A percentile compares a stretch with the other conserved stretches of the same genome.
Conservation (phyloP, 2,113 vertebrate species). For the Nerophis ophidion region DNA sequence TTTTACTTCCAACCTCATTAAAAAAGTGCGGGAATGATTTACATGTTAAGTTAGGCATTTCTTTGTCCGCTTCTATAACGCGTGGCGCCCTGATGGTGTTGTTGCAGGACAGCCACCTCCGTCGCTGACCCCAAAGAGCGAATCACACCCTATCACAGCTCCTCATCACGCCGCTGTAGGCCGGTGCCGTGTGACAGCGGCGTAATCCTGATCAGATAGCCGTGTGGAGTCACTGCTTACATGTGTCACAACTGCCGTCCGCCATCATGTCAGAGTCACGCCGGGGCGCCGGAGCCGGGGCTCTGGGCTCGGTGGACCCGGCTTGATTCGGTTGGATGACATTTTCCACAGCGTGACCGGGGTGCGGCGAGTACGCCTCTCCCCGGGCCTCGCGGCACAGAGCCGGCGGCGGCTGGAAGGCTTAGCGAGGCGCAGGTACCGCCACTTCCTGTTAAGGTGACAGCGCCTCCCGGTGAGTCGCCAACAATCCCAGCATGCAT, state of each 20-base stretch:
- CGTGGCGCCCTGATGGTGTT: background rate
- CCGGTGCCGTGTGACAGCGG: conserved; percentile 59
- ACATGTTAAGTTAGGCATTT: no score
- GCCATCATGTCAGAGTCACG: conserved; percentile 61
- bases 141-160: conserved; percentile 56
- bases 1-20: conserved; percentile 56
- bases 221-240: conserved; percentile 68
- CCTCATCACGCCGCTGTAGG: conserved; percentile 54
- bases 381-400: conserved; percentile 44
- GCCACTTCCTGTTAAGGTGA: conserved; percentile 68
- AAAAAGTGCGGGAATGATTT: conserved; percentile 22
- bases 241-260: conserved; percentile 65
- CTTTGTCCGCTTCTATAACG: no score
- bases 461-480: conserved; percentile 56
- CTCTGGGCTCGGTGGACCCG: conserved; percentile 55
- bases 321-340: conserved; percentile 64
- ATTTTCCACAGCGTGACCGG: conserved; percentile 67
- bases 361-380: conserved; percentile 31
- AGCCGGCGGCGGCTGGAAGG: conserved; percentile 55
- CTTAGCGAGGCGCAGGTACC: conserved; percentile 60
- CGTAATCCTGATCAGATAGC: conserved; percentile 73
- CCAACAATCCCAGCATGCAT: conserved; percentile 60
- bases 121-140: conserved; percentile 37
- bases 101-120: conserved; percentile 29
- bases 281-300: conserved; percentile 52